Evolutionary conservation across 2,113 vertebrate genomes (phyloP).

Genomic region (Helogale parvula): DNA sequence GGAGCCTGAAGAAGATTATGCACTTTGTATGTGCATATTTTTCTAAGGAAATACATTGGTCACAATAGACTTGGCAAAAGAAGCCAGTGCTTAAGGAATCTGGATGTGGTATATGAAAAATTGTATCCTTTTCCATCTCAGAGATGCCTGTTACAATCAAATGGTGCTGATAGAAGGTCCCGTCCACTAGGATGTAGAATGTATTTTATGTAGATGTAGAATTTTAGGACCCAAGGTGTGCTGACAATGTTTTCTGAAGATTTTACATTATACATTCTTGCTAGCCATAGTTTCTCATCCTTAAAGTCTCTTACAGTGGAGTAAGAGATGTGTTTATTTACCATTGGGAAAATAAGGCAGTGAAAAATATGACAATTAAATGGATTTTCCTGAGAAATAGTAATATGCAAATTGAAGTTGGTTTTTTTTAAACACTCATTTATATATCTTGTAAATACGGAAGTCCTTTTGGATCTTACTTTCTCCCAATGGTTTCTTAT

Average conservation of each 20-base stretch:
- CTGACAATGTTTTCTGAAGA: not conserved
- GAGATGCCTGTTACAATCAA: not conserved
- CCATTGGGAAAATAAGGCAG: not conserved
- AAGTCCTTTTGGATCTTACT: not conserved
- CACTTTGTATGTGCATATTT: not conserved
- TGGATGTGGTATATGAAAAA: not conserved
- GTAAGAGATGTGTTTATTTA: not conserved
- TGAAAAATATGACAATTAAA: not conserved
- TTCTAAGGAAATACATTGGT: not conserved
- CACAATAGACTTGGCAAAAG: not conserved
- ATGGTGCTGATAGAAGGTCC: not conserved
- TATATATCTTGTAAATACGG: not conserved
- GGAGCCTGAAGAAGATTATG: too few relatives aligned
- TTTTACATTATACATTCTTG: not conserved
- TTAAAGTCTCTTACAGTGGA: not conserved
- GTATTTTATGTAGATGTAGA: not conserved
- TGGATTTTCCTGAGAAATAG: not conserved
- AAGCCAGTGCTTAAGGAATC: not conserved
- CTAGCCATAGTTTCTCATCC: not conserved
- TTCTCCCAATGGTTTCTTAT: not conserved
- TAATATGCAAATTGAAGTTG: not conserved
- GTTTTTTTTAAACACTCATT: not conserved
- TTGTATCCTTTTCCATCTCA: not conserved
- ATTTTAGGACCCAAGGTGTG: not conserved
- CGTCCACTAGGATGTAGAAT: not conserved